A percentile compares a stretch with the other conserved stretches of the same genome.
Conservation (phyloP, 1,140 invertebrate genomes). For the Parasteatoda tepidariorum region DNA sequence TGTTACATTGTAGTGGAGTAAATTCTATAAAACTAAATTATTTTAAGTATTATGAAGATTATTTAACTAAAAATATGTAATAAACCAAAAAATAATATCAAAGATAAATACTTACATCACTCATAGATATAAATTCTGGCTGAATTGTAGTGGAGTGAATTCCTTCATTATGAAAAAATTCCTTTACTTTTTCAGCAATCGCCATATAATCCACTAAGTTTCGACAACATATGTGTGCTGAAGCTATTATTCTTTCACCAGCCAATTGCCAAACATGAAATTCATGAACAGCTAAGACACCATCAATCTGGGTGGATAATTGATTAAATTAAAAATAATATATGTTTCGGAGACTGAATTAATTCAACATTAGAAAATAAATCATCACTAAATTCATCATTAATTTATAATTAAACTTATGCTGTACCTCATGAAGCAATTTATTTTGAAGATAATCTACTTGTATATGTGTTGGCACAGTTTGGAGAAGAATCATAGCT, state of each 20-base stretch:
- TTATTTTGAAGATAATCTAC: conserved; percentile 70
- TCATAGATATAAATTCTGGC: conserved; percentile 70
- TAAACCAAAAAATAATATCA: too few species aligned
- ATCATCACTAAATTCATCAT: not conserved
- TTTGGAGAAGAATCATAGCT: conserved; percentile 73
- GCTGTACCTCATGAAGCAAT: conserved; percentile 67
- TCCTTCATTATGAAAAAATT: conserved; percentile 75
- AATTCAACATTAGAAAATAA: not conserved
- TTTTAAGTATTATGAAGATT: too few species aligned
- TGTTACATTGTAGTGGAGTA: too few species aligned
- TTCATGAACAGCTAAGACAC: conserved; percentile 73
- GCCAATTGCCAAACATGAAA: conserved; percentile 75
- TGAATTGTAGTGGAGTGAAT: conserved; percentile 75
- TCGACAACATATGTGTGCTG: conserved; percentile 72
- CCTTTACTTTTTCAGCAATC: conserved; percentile 86
- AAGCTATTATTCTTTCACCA: conserved; percentile 73
- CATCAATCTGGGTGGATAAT: conserved; percentile 69
- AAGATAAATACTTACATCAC: conserved; percentile 1
- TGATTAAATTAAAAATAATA: conserved; percentile 6
- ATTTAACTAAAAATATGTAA: too few species aligned
- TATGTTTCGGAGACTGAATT: too few species aligned
- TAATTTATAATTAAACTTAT: not conserved
- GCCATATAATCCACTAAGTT: conserved; percentile 72
- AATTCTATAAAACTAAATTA: too few species aligned
- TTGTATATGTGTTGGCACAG: conserved; percentile 73